phyloP scores from a whole-genome alignment of 1,140 invertebrate genomes.

The Ooceraea biroi region DNA sequence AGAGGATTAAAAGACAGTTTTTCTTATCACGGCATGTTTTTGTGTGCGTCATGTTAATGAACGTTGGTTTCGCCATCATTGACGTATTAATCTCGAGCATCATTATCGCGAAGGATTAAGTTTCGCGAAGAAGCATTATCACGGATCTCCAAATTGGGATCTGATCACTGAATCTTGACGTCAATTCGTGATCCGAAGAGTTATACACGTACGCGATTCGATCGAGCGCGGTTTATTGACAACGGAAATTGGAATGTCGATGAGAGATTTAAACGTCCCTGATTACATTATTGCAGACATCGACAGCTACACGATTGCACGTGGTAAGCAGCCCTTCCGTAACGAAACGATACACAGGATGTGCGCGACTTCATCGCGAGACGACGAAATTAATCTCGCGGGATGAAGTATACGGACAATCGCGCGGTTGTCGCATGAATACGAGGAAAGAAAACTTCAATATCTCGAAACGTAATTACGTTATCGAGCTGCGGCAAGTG shows the following conservation, averaged over 20 bases:
- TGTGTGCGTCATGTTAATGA: too few species aligned
- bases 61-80: background rate
- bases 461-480: background rate
- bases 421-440: too few species aligned
- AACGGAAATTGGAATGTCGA: slow-evolving; percentile 51
- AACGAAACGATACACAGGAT: background rate
- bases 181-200: background rate
- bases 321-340: slow-evolving; percentile 1
- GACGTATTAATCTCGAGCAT: slow-evolving; percentile 1
- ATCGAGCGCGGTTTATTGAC: background rate
- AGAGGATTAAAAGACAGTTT: too few species aligned
- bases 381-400: too few species aligned
- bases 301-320: background rate
- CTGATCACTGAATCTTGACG: slow-evolving; percentile 6
- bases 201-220: slow-evolving; percentile 9
- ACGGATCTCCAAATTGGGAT: background rate
- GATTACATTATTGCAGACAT: slow-evolving; percentile 25
- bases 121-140: slow-evolving; percentile 29
- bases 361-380: too few species aligned
- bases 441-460: too few species aligned
- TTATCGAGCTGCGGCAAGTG: too few species aligned
- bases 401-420: too few species aligned
- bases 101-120: slow-evolving; percentile 36
- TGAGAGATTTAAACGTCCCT: slow-evolving; percentile 35
- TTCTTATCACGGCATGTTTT: too few species aligned